Percentiles rank a stretch among this genome's conserved stretches.
These are phyloP conservation scores for Andrena cerasifolii DNA, from an alignment of 1,140 invertebrate genomes.

Conservation along the genomic window DNA sequence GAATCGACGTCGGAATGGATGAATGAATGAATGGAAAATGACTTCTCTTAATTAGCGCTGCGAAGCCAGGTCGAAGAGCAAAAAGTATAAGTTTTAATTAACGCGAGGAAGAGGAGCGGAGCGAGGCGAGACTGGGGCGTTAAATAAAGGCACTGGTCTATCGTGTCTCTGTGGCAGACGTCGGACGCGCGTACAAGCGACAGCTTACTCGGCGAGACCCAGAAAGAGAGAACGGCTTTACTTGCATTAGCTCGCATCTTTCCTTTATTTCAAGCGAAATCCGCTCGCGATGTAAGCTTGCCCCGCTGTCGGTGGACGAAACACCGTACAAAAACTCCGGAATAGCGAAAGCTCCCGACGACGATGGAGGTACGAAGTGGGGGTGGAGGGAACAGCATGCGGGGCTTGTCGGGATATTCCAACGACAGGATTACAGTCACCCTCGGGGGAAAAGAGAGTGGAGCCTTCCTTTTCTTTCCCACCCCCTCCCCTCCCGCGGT, in stretches of 20 bases:
- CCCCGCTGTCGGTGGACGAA: conserved; percentile 16
- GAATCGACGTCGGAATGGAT: no score
- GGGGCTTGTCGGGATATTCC: conserved; percentile 58
- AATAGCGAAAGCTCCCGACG: conserved; percentile 17
- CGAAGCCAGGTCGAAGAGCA: conserved; percentile 22
- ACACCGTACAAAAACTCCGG: conserved; percentile 46
- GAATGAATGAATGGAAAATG: no score
- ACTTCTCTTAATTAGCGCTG: conserved; percentile 46
- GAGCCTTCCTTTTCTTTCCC: conserved; percentile 49
- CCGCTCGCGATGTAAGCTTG: conserved; percentile 48
- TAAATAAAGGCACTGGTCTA: conserved; percentile 45
- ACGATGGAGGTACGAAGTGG: background rate
- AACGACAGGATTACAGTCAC: conserved; percentile 64
- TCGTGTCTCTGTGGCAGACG: background rate
- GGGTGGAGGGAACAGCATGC: conserved; percentile 7
- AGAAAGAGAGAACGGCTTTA: conserved; percentile 45
- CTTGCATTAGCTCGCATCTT: conserved; percentile 46
- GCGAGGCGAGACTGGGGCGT: background rate
- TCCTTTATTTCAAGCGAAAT: conserved; percentile 50
- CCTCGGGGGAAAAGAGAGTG: conserved; percentile 5
- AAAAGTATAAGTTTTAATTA: conserved; percentile 34
- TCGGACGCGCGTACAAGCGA: conserved; percentile 4
- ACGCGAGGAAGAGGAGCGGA: background rate
- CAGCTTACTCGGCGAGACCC: conserved; percentile 8
- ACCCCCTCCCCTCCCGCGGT: conserved; percentile 19